A percentile compares a stretch with the other conserved stretches of the same genome.
phyloP scores from a whole-genome alignment of 2,113 vertebrate species.

The Apodemus sylvaticus region DNA sequence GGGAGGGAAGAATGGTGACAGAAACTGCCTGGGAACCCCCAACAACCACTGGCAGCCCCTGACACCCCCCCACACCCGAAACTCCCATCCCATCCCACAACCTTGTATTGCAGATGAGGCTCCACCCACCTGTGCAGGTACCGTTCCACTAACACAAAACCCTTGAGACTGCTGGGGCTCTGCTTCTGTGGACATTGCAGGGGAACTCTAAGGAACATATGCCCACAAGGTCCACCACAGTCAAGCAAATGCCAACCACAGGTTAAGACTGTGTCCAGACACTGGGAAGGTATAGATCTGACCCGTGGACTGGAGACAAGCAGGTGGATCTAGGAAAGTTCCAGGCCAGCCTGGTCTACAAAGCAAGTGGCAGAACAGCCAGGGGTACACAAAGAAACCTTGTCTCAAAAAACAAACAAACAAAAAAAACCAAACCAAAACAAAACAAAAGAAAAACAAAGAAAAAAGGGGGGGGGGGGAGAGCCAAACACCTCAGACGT shows the following conservation, averaged over 20 bases:
- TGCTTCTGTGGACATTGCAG: neutral
- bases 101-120: neutral
- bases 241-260: neutral
- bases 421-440: no score
- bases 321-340: neutral
- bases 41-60: no score
- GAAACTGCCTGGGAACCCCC: neutral
- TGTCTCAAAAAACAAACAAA: neutral
- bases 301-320: neutral
- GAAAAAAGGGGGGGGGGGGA: no score
- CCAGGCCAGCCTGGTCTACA: neutral
- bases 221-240: neutral
- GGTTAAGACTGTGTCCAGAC: neutral
- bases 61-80: no score
- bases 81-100: no score
- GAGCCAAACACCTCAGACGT: neutral
- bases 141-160: neutral
- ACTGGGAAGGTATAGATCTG: neutral
- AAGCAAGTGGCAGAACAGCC: neutral
- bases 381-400: neutral
- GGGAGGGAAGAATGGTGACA: neutral
- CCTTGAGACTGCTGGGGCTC: neutral
- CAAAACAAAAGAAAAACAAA: neutral
- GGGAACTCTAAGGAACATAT: neutral
- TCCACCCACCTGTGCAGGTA: neutral